Evolutionary conservation across 2,113 vertebrate species (phyloP), one percentile per base, ranked within the genome.

Genomic region (Chunga burmeisteri): DNA sequence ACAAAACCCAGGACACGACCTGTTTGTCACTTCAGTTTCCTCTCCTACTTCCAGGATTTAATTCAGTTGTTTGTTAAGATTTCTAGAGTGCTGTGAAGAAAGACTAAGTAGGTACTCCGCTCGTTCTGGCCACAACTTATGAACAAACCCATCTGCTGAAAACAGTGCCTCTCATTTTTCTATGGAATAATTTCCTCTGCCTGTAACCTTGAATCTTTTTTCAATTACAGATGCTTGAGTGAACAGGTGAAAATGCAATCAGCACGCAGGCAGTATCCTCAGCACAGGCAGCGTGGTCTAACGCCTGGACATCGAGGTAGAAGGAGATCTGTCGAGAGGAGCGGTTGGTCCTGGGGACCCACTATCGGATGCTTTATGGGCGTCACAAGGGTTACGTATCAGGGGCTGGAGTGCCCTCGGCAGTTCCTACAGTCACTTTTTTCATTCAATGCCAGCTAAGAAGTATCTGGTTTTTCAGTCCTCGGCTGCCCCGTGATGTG

Each of bases 11-110:
- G 19, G 4, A 71, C 40, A 66, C 12, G 65, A 42, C 26, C 47
- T 77, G 65, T 93, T 66, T 62, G 49, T 71, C 66, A 80, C 46
- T 67, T 80, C 20, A 66, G 65, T 89, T 91, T 92, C 58, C 86
- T 56, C 91, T 94, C 89, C 89, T 82, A 38, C 72, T 90, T 85
- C 38, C 71, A 95, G 66, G 46, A 90, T 49, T 95, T 82, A 92
- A 86, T 62, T 93, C 34, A 62, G n/a, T 49, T 81, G 73, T n/a
- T 91, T 74, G 38, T 74, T 23, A 75, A 81, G 36, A 65, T 68
- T 86, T 82, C 70, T 68, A 47, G 40, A 84, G 34, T n/a, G 71
- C 23, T 4, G 22, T 29, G 53, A 75, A 94, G 44, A 30, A 79
- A 61, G 71, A 83, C 11, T 66, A 72, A 63, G 26, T 4, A 89